phyloP scores from a whole-genome alignment of 2,888 invertebrate genomes.

The Pelosia muscerda region DNA sequence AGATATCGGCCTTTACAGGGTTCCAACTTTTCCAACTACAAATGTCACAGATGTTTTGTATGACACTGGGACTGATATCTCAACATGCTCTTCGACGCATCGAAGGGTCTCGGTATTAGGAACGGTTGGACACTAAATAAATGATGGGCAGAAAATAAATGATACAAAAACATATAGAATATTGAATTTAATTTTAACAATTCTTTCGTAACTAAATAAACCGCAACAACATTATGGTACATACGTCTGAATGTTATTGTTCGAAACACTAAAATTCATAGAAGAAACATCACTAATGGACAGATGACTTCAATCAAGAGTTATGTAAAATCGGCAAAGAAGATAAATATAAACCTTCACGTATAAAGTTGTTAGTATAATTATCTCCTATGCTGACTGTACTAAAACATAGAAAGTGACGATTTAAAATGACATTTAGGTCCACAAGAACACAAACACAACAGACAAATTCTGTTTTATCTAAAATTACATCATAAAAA shows the following conservation, averaged over 20 bases:
- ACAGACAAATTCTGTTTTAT: background rate
- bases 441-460: slow-evolving; percentile 3
- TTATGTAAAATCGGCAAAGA: no score
- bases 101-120: no score
- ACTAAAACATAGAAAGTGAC: slow-evolving; percentile 32
- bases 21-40: no score
- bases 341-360: no score
- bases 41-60: no score
- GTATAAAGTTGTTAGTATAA: no score
- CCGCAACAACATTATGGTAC: slow-evolving; percentile 74
- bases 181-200: slow-evolving; percentile 82
- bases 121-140: no score
- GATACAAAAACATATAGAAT: slow-evolving; percentile 63
- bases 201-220: slow-evolving; percentile 73
- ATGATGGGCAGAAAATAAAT: no score
- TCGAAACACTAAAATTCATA: slow-evolving; percentile 45
- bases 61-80: no score
- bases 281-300: slow-evolving; percentile 45
- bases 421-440: slow-evolving; percentile 41
- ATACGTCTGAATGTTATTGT: slow-evolving; percentile 47
- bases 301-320: slow-evolving; percentile 37
- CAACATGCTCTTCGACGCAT: no score
- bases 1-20: no score
- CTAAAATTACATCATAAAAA: slow-evolving; percentile 1
- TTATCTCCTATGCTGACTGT: no score